Conservation (phyloP, 1,140 invertebrate species). For the Zaprionus lachaisei region DNA sequence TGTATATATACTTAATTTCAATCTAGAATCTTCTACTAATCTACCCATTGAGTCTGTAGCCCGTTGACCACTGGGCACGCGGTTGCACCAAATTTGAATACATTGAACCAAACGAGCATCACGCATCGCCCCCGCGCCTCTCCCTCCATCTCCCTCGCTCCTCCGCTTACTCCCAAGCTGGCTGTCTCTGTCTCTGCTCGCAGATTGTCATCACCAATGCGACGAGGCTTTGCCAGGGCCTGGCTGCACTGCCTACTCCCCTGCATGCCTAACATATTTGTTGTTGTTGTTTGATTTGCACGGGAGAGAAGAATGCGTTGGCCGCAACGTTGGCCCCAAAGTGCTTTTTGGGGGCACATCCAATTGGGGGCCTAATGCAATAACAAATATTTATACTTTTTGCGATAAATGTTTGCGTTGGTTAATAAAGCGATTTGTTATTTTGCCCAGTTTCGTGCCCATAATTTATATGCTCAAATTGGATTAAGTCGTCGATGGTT, state of each 20-base stretch:
- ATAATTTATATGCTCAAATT: constrained; percentile 81
- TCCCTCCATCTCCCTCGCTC: neutral
- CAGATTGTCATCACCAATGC: constrained; percentile 69
- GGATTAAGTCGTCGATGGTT: constrained; percentile 66
- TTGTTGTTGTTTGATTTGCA: constrained; percentile 6
- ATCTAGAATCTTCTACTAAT: neutral
- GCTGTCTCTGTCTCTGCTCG: constrained; percentile 39
- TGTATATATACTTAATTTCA: neutral
- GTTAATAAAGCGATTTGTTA: constrained; percentile 83
- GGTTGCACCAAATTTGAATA: constrained; percentile 17
- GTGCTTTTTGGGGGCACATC: constrained; percentile 18
- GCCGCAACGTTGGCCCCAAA: neutral
- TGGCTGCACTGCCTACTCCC: neutral
- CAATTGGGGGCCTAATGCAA: constrained; percentile 66
- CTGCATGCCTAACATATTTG: constrained; percentile 36
- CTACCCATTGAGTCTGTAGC: neutral
- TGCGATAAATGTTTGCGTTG: constrained; percentile 83
- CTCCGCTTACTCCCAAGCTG: neutral
- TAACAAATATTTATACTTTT: constrained; percentile 84
- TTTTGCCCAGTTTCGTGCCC: constrained; percentile 64
- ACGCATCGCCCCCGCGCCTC: constrained; percentile 5
- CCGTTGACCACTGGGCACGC: constrained; percentile 40
- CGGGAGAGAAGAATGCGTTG: constrained; percentile 26
- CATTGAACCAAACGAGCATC: constrained; percentile 15
- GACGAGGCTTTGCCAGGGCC: constrained; percentile 27